Base-by-base conservation (phyloP, 2,888 invertebrate species). In the Muschampia plurimacula region DNA sequence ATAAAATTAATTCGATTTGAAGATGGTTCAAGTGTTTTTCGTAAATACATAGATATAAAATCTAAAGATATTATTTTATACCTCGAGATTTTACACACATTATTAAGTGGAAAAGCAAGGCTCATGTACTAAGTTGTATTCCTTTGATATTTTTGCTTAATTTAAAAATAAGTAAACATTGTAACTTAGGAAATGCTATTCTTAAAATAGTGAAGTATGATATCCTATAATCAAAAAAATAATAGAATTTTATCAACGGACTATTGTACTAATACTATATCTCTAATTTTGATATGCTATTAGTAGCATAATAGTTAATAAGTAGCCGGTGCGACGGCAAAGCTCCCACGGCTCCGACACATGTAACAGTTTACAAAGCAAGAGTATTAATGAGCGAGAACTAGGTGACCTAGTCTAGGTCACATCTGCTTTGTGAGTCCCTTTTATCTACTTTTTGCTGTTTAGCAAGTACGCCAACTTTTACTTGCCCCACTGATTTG, bases 401-500 rank as follows among this genome's bases (percentile, higher is more conserved):
- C 80, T 90, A 86, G 22, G 22, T 22, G 22, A 22, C 22, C 22
- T 22, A 22, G 22, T 22, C 22, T 22, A 22, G 90, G 91, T 91
- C 90, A 86, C 84, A 82, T 78, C 79, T 81, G 84, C 89, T 89
- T 90, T 91, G 89, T 89, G 81, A 80, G 79, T 76, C 75, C 80
- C 85, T 86, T 89, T 91, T 91, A 89, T 90, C 83, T 88, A 82
- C 82, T 87, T 86, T 89, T 89, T 89, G 85, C 74, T 75, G 77
- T 79, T 76, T 77, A 78, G 70, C 69, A 74, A 77, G 75, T 70
- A 76, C 69, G 60, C 57, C 28, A 57, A 12, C 57, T 57, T 57
- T 57, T 28, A 57, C 57, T 22, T 57, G 57, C 57, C 28, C 57
- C 12, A 57, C 10, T 57, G 57, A 9, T 28, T 5, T 57, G 57